Conservation (phyloP, 1,140 invertebrate genomes). For the Akabosia matsudoensis region DNA sequence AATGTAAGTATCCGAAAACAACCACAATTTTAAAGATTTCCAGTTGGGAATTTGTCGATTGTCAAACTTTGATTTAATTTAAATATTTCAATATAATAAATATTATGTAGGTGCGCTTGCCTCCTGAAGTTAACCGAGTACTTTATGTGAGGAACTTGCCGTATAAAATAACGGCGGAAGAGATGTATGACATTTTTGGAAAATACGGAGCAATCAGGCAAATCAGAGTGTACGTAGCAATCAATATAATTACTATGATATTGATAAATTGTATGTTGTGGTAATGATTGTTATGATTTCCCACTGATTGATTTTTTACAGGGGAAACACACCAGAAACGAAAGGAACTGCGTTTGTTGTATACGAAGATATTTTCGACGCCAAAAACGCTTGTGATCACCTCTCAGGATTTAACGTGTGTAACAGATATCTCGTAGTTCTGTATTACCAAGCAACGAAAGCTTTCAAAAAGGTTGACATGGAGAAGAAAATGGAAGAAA, state of each 20-base stretch:
- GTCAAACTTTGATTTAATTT: slow-evolving; percentile 34
- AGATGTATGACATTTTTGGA: slow-evolving; percentile 99
- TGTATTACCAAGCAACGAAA: slow-evolving; percentile 93
- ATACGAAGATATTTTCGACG: slow-evolving; percentile 99
- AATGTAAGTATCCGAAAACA: slow-evolving; percentile 40
- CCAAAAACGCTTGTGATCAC: slow-evolving; percentile 99
- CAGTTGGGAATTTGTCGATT: not conserved
- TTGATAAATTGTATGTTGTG: slow-evolving; percentile 14
- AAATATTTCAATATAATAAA: too few relatives aligned
- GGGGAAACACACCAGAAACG: slow-evolving; percentile 95
- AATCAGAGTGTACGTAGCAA: slow-evolving; percentile 83
- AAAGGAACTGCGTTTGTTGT: slow-evolving; percentile 98
- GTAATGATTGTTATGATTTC: not conserved
- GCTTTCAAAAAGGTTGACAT: slow-evolving; percentile 95
- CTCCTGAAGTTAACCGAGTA: slow-evolving; percentile 97
- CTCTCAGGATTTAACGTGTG: slow-evolving; percentile 98
- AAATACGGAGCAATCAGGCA: slow-evolving; percentile 99
- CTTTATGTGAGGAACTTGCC: slow-evolving; percentile 96
- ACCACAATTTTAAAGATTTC: not conserved
- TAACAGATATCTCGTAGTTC: slow-evolving; percentile 94
- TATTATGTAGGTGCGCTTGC: slow-evolving; percentile 84
- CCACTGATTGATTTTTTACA: slow-evolving; percentile 56
- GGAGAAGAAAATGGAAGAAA: slow-evolving; percentile 94
- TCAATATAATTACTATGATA: not conserved
- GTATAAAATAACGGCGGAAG: slow-evolving; percentile 99